Evolutionary conservation across 2,113 vertebrate species (phyloP), one percentile per base, ranked within the genome.

Genomic region (Sylvia atricapilla): DNA sequence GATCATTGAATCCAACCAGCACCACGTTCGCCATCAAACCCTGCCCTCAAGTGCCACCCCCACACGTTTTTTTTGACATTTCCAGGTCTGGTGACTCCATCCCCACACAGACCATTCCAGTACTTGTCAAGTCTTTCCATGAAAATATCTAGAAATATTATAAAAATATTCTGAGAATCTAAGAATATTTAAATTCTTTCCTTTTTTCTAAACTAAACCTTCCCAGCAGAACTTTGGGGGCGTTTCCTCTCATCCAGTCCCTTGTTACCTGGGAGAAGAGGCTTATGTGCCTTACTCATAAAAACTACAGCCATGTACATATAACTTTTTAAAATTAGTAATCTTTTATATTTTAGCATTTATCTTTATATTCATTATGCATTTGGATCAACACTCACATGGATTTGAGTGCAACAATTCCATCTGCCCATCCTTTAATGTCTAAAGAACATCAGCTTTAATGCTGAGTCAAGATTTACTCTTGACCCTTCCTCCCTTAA

Each of bases 61-160:
- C 56, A 14, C 24, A 72, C 0, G 0, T 0, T 17, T 30, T n/a
- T 12, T 6, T 47, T 10, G 8, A 17, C 64, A n/a, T 53, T 63
- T 25, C n/a, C 66, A 79, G 56, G 10, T 15, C 5, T 55, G 49
- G 19, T 24, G 64, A 6, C 41, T n/a, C n/a, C 56, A 7, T 9
- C 56, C 41, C 15, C 37, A 41, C 19, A 7, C 25, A 59, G 16
- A 44, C 22, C 35, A 15, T 30, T 30, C 41, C 47, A 63, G 14
- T 11, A 44, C 25, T 7, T 49, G 52, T 7, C 24, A 70, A n/a
- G 5, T 2, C 15, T 2, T 21, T 12, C 75, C 49, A 70, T 14
- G n/a, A 41, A 70, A 63, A 79, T 22, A 17, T 20, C 9, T 46
- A 46, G 44, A 46, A 20, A 46, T 46, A 19, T 46, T 46, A 19